These are phyloP conservation scores for Drosophila nigrodunni DNA, from an alignment of 1,140 invertebrate genomes.

Conservation along the genomic window DNA sequence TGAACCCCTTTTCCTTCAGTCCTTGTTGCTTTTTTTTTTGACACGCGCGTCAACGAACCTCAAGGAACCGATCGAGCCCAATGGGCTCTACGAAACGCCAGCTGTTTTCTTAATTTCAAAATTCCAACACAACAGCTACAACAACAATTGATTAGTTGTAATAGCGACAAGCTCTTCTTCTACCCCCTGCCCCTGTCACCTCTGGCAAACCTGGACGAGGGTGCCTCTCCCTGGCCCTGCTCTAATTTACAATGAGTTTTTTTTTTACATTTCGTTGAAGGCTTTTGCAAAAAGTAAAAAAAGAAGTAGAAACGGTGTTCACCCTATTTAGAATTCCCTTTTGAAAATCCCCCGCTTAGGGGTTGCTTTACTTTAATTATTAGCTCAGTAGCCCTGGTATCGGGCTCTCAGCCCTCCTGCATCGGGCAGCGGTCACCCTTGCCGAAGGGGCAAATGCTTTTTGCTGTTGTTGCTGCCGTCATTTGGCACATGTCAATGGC, in stretches of 20 bases:
- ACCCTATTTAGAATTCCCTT: constrained; percentile 54
- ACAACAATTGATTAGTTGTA: constrained; percentile 61
- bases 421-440: constrained; percentile 60
- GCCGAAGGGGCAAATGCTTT: constrained; percentile 40
- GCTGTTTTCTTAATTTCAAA: constrained; percentile 59
- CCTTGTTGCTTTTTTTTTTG: constrained; percentile 43
- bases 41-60: constrained; percentile 54
- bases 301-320: constrained; percentile 34
- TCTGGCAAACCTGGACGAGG: constrained; percentile 1
- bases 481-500: constrained; percentile 74
- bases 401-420: constrained; percentile 45
- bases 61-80: constrained; percentile 24
- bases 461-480: constrained; percentile 28
- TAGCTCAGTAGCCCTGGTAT: constrained; percentile 60
- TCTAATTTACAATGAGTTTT: constrained; percentile 65
- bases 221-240: constrained; percentile 27
- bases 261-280: constrained; percentile 45
- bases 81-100: constrained; percentile 51
- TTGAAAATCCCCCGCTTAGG: constrained; percentile 55
- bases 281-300: constrained; percentile 21
- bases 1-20: background rate
- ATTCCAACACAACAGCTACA: constrained; percentile 44
- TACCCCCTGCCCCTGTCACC: constrained; percentile 16
- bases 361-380: constrained; percentile 80
- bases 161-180: constrained; percentile 42